phyloP scores from a whole-genome alignment of 2,113 vertebrate genomes.

The Epinephelus lanceolatus region DNA sequence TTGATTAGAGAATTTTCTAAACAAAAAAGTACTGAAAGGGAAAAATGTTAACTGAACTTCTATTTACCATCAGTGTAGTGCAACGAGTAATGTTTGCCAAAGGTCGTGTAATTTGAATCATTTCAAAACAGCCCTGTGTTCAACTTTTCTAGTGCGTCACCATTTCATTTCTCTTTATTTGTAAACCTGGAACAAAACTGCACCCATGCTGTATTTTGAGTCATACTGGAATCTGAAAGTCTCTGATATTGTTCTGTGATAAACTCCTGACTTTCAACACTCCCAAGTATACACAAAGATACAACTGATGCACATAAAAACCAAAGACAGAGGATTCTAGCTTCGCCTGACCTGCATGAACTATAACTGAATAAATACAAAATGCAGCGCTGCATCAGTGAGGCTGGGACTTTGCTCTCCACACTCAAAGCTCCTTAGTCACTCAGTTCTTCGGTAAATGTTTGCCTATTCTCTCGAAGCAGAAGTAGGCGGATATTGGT shows the following conservation, averaged over 20 bases:
- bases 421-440: slow-evolving; percentile 55
- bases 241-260: slow-evolving; percentile 31
- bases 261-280: slow-evolving; percentile 9
- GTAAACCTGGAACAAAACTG: slow-evolving; percentile 28
- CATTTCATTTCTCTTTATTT: neutral
- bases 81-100: neutral
- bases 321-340: neutral
- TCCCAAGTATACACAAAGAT: neutral
- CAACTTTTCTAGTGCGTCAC: neutral
- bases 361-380: slow-evolving; percentile 38
- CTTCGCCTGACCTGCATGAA: slow-evolving; percentile 5
- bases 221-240: slow-evolving; percentile 47
- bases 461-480: slow-evolving; percentile 71
- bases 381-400: slow-evolving; percentile 15
- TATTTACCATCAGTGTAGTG: neutral
- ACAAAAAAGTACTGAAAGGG: neutral
- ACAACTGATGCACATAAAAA: too few species aligned
- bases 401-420: slow-evolving; percentile 68
- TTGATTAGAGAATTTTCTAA: neutral
- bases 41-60: neutral
- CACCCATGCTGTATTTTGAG: slow-evolving; percentile 25
- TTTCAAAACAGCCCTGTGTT: neutral
- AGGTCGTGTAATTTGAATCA: neutral
- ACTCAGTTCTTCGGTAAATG: slow-evolving; percentile 68
- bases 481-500: slow-evolving; percentile 71